Base-by-base conservation (phyloP, 2,888 invertebrate species). In the Drosophila bunnanda region DNA sequence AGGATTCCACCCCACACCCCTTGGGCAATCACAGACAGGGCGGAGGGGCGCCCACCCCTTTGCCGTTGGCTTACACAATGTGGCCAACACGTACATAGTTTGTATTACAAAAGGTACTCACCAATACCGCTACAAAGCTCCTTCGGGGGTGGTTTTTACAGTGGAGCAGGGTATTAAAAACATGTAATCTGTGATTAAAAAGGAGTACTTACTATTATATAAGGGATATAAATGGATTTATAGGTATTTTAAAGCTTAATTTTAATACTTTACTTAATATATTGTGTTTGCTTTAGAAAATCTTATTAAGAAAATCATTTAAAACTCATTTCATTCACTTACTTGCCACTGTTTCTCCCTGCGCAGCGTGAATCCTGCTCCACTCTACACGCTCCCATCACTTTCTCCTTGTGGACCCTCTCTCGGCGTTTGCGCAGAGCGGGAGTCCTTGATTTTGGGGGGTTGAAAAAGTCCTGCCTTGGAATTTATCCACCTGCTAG, bases 391-490 rank as follows among this genome's bases (percentile, higher is more conserved):
- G n/a, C 32, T 38, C 25, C 22, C 25, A 12, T 32, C 38, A 48
- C 56, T 54, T 48, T 17, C 36, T 34, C 41, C 20, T 22, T 28
- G 10, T 25, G 17, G 7, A 6, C 39, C 17, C 53, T 48, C 68
- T 53, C 76, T 71, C 36, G 59, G 77, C 82, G 60, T 30, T 60
- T 84, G 80, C 86, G 88, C 86, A 75, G 12, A 13, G 32, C 10
- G 12, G 1, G 13, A 15, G 32, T 71, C 68, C 76, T 76, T 44
- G 22, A 10, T 34, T 12, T 36, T 15, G 46, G 22, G 62, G 25
- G 25, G 25, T 4, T 25, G 25, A 25, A 25, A 15, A 44, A 28
- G n/a, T 17, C 36, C 28, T 46, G 22, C 30, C 28, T 32, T 52
- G 55, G 53, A 54, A 56, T 48, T 10, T 34, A 9, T 20, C 9